A percentile compares a stretch with the other conserved stretches of the same genome.
Conservation (phyloP, 2,113 vertebrate species). For the Nycticebus coucang region DNA sequence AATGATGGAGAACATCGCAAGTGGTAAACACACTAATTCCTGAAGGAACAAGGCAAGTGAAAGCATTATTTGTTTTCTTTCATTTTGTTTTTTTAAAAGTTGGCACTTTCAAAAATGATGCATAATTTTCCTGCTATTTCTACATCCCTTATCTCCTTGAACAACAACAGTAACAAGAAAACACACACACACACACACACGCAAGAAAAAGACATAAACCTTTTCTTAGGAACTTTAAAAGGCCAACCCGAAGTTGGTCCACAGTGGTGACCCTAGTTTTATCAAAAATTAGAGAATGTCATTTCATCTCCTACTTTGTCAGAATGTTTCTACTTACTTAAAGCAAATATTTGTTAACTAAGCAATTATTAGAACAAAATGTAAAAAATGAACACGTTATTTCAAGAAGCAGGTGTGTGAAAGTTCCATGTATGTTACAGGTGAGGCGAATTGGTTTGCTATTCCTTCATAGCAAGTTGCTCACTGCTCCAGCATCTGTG, state of each 20-base stretch:
- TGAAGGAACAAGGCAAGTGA: constrained; percentile 19
- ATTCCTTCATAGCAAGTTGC: neutral
- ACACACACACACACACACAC: neutral
- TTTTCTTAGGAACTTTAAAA: neutral
- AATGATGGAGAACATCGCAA: constrained; percentile 28
- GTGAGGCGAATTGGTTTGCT: neutral
- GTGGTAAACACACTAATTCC: constrained; percentile 54
- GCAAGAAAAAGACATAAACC: neutral
- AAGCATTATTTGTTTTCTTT: constrained; percentile 46
- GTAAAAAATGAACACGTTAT: neutral
- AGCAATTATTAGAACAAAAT: neutral
- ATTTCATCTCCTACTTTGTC: neutral
- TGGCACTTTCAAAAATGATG: neutral
- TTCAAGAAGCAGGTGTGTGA: neutral
- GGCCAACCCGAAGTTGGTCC: neutral
- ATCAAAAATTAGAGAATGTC: neutral
- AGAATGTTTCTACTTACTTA: neutral
- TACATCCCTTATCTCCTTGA: neutral
- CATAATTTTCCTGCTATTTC: neutral
- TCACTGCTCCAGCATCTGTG: neutral
- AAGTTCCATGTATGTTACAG: neutral
- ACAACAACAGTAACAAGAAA: neutral
- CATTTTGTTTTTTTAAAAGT: constrained; percentile 4
- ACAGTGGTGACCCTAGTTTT: neutral
- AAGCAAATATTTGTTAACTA: constrained; percentile 14